A percentile compares a stretch with the other conserved stretches of the same genome.
phyloP scores from a whole-genome alignment of 2,888 invertebrate species.

The Metallyticus violacea region DNA sequence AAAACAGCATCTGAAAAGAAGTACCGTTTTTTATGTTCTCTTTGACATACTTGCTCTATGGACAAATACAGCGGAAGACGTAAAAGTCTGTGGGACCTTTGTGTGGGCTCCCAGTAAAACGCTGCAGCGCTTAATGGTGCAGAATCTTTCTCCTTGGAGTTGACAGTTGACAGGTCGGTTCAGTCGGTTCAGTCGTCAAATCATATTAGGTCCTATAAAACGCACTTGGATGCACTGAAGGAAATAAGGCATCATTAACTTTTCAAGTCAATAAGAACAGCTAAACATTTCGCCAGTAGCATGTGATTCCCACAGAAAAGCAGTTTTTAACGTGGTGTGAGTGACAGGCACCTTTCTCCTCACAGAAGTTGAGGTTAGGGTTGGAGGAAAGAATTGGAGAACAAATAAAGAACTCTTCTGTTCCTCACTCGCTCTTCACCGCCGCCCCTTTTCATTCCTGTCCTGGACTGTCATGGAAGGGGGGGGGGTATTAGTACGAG shows the following conservation, averaged over 20 bases:
- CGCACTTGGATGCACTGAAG: not conserved
- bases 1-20: not conserved
- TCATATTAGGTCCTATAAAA: not conserved
- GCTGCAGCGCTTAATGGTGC: not conserved
- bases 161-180: not conserved
- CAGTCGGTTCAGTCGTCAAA: not conserved
- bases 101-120: not conserved
- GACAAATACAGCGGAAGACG: not conserved
- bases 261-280: slow-evolving; percentile 1
- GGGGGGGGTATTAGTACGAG: not conserved
- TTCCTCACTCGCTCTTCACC: not conserved
- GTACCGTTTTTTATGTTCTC: not conserved
- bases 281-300: not conserved
- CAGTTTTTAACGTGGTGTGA: not conserved
- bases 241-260: not conserved
- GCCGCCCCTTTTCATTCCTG: not conserved
- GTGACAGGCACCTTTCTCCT: not conserved
- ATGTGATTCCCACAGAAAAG: not conserved
- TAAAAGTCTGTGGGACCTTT: not conserved
- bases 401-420: slow-evolving; percentile 2
- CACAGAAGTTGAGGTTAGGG: not conserved
- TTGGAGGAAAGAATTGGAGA: not conserved
- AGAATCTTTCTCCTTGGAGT: not conserved
- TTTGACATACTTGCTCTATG: not conserved
- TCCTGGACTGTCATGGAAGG: not conserved